Evolutionary conservation across 1,140 invertebrate genomes (phyloP).

Genomic region (Scaptomyza pallida): DNA sequence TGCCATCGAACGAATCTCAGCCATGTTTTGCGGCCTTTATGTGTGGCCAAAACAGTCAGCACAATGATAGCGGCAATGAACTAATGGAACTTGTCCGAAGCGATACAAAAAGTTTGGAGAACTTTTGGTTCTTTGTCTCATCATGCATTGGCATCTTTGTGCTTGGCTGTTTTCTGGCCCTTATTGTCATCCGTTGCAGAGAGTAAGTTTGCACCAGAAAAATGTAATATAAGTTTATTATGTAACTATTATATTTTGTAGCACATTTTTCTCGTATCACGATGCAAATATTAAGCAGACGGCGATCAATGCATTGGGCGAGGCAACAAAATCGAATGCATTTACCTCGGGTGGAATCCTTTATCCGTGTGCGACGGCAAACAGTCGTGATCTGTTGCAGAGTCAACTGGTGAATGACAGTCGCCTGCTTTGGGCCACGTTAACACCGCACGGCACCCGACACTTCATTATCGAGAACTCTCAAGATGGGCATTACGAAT

Average conservation of each 20-base stretch:
- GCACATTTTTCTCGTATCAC: conserved; percentile 79
- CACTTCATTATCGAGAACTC: conserved; percentile 87
- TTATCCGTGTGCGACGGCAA: conserved; percentile 77
- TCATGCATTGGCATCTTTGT: conserved; percentile 91
- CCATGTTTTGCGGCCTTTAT: conserved; percentile 85
- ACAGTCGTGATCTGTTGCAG: conserved; percentile 75
- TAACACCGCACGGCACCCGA: conserved; percentile 91
- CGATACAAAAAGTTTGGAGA: conserved; percentile 87
- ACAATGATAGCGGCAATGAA: conserved; percentile 87
- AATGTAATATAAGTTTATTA: too few relatives aligned
- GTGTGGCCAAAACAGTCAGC: conserved; percentile 85
- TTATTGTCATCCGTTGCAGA: conserved; percentile 91
- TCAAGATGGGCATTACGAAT: conserved; percentile 89
- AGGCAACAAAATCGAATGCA: conserved; percentile 80
- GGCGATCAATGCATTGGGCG: conserved; percentile 73
- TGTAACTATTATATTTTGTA: too few relatives aligned
- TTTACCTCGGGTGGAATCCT: conserved; percentile 78
- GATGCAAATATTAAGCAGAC: conserved; percentile 82
- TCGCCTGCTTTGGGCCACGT: conserved; percentile 91
- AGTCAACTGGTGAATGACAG: conserved; percentile 84
- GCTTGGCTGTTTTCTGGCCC: conserved; percentile 89
- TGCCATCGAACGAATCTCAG: conserved; percentile 85
- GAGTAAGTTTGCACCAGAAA: conserved; percentile 87
- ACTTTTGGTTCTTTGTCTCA: conserved; percentile 92
- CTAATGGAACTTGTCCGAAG: conserved; percentile 90